Evolutionary conservation across 1,140 invertebrate species (phyloP), one percentile per base, ranked within the genome.

Genomic region (Dreissena rostriformis): DNA sequence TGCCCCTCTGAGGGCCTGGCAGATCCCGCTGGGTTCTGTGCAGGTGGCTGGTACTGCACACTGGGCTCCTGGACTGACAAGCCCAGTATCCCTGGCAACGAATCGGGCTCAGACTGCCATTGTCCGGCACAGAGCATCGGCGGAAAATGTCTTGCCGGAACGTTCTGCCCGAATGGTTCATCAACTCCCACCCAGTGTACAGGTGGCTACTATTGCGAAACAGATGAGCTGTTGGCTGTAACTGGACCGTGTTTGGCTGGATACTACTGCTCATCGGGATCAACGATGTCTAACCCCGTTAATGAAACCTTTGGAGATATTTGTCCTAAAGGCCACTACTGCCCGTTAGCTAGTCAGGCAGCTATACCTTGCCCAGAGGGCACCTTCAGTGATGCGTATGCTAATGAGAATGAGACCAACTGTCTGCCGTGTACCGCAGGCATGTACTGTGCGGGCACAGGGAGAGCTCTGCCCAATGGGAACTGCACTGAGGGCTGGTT

Each of bases 301-400:
- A 91, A 91, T 85, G 90, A 91, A 61, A 90, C 88, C 11, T 91
- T 88, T 81, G 90, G 90, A 24, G 91, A 91, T 75, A 86, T 91
- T 55, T 93, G 92, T 86, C 92, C 92, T 0, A 90, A 90, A 71
- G 92, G 92, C 51, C 90, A 93, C 79, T 93, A 92, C 75, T 93
- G 92, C 75, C 91, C 90, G 55, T 70, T 80, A 28, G 91, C 86
- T 6, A 92, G 90, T 74, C 77, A 88, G 6, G 82, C 86, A 55
- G 84, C 92, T 66, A 85, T 86, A 53, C 79, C 88, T 17, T 93
- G 90, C 70, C 73, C 75, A 51, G 89, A 90, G 61, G 91, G 92
- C 52, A 86, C 83, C 28, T 93, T 87, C 78, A 90, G 77, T 63
- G 75, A 91, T 84, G 73, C 68, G 15, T 92, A 88, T 83, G 91